A percentile compares a stretch with the other conserved stretches of the same genome.
phyloP scores from a whole-genome alignment of 2,113 vertebrate species.

The Pygoscelis adeliae region DNA sequence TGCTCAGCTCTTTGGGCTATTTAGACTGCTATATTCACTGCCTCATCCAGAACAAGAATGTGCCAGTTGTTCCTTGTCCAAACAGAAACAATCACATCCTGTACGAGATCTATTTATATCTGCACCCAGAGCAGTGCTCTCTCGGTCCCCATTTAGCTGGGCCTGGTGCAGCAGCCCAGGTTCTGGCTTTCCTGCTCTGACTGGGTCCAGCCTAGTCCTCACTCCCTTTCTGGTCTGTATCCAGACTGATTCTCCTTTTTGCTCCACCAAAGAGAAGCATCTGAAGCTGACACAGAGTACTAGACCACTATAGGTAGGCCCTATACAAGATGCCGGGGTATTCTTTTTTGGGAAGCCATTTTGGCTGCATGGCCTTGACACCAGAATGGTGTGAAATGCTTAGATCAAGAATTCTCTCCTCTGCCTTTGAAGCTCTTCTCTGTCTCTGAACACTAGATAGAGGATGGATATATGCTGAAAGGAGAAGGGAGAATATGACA shows the following conservation, averaged over 20 bases:
- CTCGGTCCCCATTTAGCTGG: not conserved
- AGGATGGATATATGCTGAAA: not conserved
- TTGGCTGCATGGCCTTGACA: not conserved
- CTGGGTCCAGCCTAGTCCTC: not conserved
- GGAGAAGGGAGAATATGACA: not conserved
- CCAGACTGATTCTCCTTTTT: not conserved
- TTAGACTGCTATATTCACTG: not conserved
- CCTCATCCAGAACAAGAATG: not conserved
- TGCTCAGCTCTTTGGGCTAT: not conserved
- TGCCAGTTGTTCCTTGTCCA: not conserved
- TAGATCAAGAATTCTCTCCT: not conserved
- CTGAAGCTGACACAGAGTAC: not conserved
- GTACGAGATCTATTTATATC: accelerated
- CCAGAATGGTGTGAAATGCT: not conserved
- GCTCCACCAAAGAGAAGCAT: not conserved
- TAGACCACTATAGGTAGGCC: not conserved
- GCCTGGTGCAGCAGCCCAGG: not conserved
- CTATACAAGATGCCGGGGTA: not conserved
- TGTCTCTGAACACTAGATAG: not conserved
- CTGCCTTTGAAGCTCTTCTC: not conserved
- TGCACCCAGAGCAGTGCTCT: not conserved
- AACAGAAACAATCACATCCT: not conserved
- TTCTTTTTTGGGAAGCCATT: not conserved
- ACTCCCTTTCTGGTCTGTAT: not conserved
- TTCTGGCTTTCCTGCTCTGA: not conserved